Evolutionary conservation across 1,140 invertebrate genomes (phyloP), one percentile per base, ranked within the genome.

Genomic region (Pteromalus puparum): DNA sequence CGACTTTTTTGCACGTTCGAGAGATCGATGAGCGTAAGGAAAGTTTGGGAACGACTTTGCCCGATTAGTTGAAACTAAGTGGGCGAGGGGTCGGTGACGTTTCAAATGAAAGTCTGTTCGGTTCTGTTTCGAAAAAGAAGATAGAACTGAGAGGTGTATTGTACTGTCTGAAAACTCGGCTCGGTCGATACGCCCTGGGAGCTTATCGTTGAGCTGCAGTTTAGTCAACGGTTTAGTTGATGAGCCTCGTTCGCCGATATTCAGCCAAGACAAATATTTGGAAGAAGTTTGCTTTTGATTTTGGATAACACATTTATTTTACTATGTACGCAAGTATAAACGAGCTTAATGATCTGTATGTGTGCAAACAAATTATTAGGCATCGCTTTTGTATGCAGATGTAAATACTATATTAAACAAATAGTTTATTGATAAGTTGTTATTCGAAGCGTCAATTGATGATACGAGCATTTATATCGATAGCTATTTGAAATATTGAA

Each of bases 41-140:
- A 68, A 68, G 34, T 76, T 83, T 24, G n/a, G 12, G 34, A 15
- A 12, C 10, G 21, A 76, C 73, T 76, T 67, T 61, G n/a, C 4
- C 24, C 30, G 81, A 76, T 82, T 82, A 82, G 76, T 76, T 82
- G 73, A 68, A 76, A 34, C 18, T 38, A 13, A 34, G 68, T 1
- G 18, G 26, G 5, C 7, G 30, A n/a, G 2, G 21, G 24, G 0
- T 1, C 18, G 4, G 1, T 30, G 26, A 4, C 12, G 12, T 72
- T 72, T 7, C 12, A 13, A 72, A 72, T 72, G 12, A 72, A 21
- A 26, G 21, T 26, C 26, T 72, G 24, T 30, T 34, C 28, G 15
- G 28, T n/a, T 34, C 68, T 7, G 24, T 21, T n/a, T 61, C 13
- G 46, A 18, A 18, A 18, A 48, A 48, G 15, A 18, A 48, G 46